Evolutionary conservation across 2,113 vertebrate genomes (phyloP), one percentile per base, ranked within the genome.

Genomic region (Zapus hudsonius): DNA sequence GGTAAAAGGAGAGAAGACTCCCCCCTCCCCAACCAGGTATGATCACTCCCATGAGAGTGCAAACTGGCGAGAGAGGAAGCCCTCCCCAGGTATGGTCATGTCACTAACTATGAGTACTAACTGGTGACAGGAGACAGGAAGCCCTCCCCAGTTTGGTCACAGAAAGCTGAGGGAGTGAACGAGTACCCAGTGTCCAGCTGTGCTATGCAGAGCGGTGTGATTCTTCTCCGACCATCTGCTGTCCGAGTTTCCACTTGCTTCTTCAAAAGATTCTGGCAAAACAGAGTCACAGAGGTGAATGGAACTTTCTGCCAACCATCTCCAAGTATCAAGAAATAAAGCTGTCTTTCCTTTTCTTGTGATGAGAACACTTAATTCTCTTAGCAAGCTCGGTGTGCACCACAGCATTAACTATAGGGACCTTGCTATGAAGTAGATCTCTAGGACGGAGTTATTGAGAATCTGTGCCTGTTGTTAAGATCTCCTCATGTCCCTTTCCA

Each of bases 161-260:
- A 84, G 75, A 80, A 95, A 92, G 92, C 22, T 72, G 7, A 75
- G 7, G 1, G 75, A 95, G 92, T 86, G 81, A 76, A 72, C n/a
- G 78, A 95, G 0, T 98, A 99, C 99, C 99, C 99, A 2, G 99
- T 99, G 98, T 99, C 99, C 98, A 99, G 98, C 96, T 99, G 99
- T 97, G 99, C 99, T 95, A 99, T 99, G 96, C 99, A 99, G 69
- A 99, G 98, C 44, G 99, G 99, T 0, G 99, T 99, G 98, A 99
- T 99, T 64, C 99, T 98, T 83, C 99, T 98, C 74, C 99, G 98
- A 42, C 99, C 99, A 44, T 99, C 99, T 10, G 99, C 98, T 0
- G 99, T 99, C 95, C 99, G 98, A 0, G 99, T 99, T 96, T 99
- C 99, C 85, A 99, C 99, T 98, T 99, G 99, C 93, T 99, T 99